Conservation (phyloP, 2,888 invertebrate species). For the Ennomos fuscantarius region DNA sequence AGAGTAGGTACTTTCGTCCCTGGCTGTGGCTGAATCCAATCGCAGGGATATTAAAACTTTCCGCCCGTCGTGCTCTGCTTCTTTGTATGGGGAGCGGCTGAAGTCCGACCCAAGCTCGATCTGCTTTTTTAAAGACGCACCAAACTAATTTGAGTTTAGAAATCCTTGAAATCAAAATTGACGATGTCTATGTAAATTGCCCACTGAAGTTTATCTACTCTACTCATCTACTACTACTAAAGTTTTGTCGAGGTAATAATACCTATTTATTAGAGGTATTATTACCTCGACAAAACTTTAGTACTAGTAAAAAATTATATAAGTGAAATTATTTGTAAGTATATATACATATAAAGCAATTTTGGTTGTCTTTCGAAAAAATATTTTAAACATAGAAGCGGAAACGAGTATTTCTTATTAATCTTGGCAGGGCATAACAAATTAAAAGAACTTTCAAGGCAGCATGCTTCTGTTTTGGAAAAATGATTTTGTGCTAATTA, state of each 20-base stretch:
- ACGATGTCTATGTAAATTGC: neutral
- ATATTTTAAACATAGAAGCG: constrained; percentile 49
- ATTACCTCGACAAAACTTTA: no score
- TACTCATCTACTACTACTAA: no score
- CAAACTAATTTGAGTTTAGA: constrained; percentile 56
- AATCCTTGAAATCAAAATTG: constrained; percentile 41
- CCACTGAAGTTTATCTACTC: no score
- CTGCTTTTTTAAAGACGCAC: constrained; percentile 60
- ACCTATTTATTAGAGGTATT: no score
- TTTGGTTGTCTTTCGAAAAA: no score
- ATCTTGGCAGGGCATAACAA: constrained; percentile 76
- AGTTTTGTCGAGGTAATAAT: no score
- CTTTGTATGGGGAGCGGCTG: constrained; percentile 66
- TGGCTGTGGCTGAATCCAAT: constrained; percentile 77
- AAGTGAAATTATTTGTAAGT: no score
- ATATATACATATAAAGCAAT: no score
- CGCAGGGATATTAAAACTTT: constrained; percentile 84
- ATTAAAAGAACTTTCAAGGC: constrained; percentile 72
- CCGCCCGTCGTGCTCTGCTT: constrained; percentile 64
- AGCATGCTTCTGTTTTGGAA: constrained; percentile 56
- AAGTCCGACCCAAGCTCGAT: constrained; percentile 51
- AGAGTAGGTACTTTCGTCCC: constrained; percentile 55
- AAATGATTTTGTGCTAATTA: constrained; percentile 64
- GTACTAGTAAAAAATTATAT: no score
- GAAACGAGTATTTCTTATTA: constrained; percentile 64